A percentile compares a stretch with the other conserved stretches of the same genome.
Conservation (phyloP, 2,113 vertebrate genomes). For the Bos indicus region DNA sequence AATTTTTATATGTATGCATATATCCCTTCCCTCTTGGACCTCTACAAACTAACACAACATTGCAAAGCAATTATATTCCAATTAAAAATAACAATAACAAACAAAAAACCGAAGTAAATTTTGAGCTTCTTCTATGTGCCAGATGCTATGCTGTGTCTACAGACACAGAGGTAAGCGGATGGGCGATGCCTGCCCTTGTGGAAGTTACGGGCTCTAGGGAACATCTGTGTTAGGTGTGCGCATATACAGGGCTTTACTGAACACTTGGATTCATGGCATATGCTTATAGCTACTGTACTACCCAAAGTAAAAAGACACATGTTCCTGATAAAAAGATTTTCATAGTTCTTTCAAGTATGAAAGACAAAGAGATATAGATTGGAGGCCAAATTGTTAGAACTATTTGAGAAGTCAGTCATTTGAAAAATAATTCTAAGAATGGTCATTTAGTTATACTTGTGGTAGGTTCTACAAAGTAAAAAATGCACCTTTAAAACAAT, state of each 20-base stretch:
- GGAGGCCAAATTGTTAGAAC: neutral
- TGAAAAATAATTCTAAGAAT: constrained; percentile 35
- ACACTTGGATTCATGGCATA: constrained; percentile 31
- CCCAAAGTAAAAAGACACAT: constrained; percentile 44
- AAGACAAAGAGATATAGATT: neutral
- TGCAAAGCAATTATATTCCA: neutral
- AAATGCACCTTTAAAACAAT: neutral
- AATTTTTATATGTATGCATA: neutral
- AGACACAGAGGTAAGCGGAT: neutral
- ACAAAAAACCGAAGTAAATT: neutral
- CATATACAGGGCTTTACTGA: constrained; percentile 1
- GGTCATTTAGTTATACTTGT: constrained; percentile 25
- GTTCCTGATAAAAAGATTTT: constrained; percentile 25
- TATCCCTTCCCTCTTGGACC: neutral
- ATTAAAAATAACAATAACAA: neutral
- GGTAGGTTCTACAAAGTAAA: constrained; percentile 33
- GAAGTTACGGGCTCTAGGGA: neutral
- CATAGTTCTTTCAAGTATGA: constrained; percentile 21
- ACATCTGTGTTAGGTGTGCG: neutral
- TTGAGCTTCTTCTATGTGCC: neutral
- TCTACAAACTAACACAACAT: neutral
- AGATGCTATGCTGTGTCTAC: neutral
- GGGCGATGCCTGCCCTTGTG: neutral
- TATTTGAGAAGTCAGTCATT: constrained; percentile 10
- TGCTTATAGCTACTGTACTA: constrained; percentile 14